Evolutionary conservation across 2,797 vertebrate genomes (phyloP).

Genomic region (Gastrophryne carolinensis): DNA sequence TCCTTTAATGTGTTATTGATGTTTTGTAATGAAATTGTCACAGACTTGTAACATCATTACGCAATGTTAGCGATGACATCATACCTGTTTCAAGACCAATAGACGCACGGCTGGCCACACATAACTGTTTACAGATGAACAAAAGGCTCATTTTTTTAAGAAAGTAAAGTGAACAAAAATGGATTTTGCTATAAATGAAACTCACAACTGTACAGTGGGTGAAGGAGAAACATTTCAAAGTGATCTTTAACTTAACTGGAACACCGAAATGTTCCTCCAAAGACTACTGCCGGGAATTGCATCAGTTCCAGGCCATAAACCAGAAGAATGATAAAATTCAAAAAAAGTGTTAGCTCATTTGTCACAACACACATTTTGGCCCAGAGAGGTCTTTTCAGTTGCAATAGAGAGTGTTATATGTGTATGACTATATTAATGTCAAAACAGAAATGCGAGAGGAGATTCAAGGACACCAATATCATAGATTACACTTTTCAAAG

Average conservation of each 20-base stretch:
- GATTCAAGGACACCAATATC: conserved; percentile 21
- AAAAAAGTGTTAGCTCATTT: conserved; percentile 49
- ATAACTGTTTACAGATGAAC: background rate
- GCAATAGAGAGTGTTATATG: conserved; percentile 30
- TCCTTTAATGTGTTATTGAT: no score
- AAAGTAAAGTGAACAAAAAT: background rate
- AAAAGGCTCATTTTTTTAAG: background rate
- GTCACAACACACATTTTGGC: conserved; percentile 44
- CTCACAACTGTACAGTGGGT: conserved; percentile 18
- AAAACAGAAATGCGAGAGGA: conserved; percentile 28
- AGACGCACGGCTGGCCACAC: background rate
- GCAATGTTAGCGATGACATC: background rate
- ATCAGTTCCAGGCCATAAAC: conserved; percentile 48
- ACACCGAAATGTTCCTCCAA: conserved; percentile 43
- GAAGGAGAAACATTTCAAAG: conserved; percentile 38
- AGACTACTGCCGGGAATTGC: conserved; percentile 38
- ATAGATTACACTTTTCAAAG: background rate
- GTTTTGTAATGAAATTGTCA: no score
- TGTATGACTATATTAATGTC: conserved; percentile 41
- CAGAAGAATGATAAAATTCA: conserved; percentile 46
- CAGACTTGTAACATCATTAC: no score
- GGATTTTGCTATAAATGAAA: conserved; percentile 5
- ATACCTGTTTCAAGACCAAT: background rate
- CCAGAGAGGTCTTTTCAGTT: conserved; percentile 47
- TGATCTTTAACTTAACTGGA: conserved; percentile 46